Base-by-base conservation (phyloP, 2,888 invertebrate genomes). In the Pheosia tremula region DNA sequence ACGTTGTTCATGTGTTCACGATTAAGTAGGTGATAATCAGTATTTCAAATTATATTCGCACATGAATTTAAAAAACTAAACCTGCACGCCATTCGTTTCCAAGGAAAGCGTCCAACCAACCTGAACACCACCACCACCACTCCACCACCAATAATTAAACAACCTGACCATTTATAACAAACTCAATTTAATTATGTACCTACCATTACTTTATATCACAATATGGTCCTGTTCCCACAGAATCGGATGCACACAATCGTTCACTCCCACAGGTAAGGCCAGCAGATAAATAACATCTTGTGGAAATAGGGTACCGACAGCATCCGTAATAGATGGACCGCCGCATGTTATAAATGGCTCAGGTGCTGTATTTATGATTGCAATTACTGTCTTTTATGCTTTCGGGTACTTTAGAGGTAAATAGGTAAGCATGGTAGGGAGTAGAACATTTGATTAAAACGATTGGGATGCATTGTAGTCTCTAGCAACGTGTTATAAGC, bases 321-420 rank as follows among this genome's bases (percentile, higher is more conserved):
- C 70, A 61, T 66, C 60, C 71, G 70, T 87, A 87, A 91, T 88
- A 85, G 84, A 91, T 87, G 80, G 79, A 72, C 80, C 77, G 65
- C 65, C 62, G 60, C 58, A 67, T 71, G 76, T 87, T 84, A 90
- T 88, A 86, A 88, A 92, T 90, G 79, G 87, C 80, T 68, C 66
- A 75, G 79, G 76, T 78, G 74, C 75, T 71, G 84, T 87, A 90
- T 91, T 91, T 91, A 91, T 89, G 81, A 75, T 79, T 77, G 85
- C 89, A 90, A 91, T 91, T 90, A 90, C 78, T 68, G 75, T 72
- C 77, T 79, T 76, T 81, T 81, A 74, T 78, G 67, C 68, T 61
- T 71, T 67, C 62, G 62, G 54, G 61, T 75, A 74, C 57, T 64
- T 72, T 71, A 4, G n/a, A 8, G 39, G 55, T 11, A 55, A 8